Conservation (phyloP, 2,888 invertebrate species). For the Hololepta plana region DNA sequence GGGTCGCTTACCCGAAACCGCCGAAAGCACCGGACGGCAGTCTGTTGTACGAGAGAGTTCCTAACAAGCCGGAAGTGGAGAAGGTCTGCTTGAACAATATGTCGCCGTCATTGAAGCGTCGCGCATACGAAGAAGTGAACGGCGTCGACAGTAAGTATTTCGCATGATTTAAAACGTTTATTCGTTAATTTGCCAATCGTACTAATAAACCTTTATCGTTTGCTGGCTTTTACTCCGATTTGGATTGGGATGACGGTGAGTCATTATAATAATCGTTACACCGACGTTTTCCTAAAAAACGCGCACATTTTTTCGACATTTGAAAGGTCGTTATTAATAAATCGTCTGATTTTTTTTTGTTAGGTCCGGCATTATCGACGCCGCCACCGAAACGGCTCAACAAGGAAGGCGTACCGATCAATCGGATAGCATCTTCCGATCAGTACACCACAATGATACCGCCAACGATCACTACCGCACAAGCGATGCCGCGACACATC, state of each 20-base stretch:
- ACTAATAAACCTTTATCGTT: constrained; percentile 24
- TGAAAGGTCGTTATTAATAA: too few relatives aligned
- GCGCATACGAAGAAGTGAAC: constrained; percentile 75
- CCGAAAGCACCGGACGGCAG: constrained; percentile 83
- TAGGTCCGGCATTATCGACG: constrained; percentile 24
- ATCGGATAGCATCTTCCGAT: constrained; percentile 27
- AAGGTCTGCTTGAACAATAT: constrained; percentile 38
- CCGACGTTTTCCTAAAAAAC: too few relatives aligned
- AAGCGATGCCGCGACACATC: constrained; percentile 50
- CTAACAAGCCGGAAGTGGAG: constrained; percentile 58
- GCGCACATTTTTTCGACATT: constrained; percentile 3
- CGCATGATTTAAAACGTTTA: not conserved
- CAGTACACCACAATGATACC: constrained; percentile 54
- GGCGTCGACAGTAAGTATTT: constrained; percentile 64
- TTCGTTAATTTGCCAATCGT: constrained; percentile 1
- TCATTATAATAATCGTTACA: too few relatives aligned
- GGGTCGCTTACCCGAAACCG: constrained; percentile 77
- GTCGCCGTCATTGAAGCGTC: constrained; percentile 54
- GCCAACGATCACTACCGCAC: constrained; percentile 45
- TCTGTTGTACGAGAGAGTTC: constrained; percentile 69
- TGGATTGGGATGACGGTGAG: constrained; percentile 47
- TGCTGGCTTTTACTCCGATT: constrained; percentile 40
- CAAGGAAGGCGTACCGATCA: constrained; percentile 38
- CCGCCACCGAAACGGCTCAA: constrained; percentile 67
- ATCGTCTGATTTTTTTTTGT: constrained; percentile 6